Evolutionary conservation across 2,113 vertebrate genomes (phyloP), one percentile per base, ranked within the genome.

Genomic region (Myocastor coypus): DNA sequence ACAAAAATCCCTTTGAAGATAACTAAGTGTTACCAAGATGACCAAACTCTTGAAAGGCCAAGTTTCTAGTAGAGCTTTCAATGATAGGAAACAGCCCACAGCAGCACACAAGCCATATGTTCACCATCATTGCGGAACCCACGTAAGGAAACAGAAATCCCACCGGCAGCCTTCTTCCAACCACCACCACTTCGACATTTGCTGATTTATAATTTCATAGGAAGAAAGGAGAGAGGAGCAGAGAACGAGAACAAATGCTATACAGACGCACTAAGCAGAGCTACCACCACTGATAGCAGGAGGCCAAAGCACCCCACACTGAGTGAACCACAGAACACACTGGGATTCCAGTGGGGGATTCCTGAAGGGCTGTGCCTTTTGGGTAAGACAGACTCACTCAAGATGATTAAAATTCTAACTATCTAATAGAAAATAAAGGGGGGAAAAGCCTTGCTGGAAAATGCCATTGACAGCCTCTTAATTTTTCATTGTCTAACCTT

Each of bases 11-110:
- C 40, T 94, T 87, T 95, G 32, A 92, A 82, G 32, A 20, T 12
- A 40, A 91, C 57, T 68, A 83, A 87, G 28, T 77, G 59, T 64
- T 91, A 84, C 77, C 64, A 94, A 87, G 75, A 89, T 81, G 83
- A 89, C 19, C 32, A 59, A 14, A 94, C 42, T 13, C 37, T 32
- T 32, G 32, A 85, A 86, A 94, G 52, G 24, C 40, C 46, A 75
- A 89, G 71, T 80, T 64, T 28, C 19, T 78, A 83, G 40, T 17
- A 50, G 28, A 50, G 42, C 28, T 50, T 77, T 32, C 75, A 26
- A 16, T 30, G 28, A 50, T 9, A 32, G 46, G 7, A 30, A 40
- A 50, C 75, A 32, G 42, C 75, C 42, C 75, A 9, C 7, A 17
- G 75, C 42, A 50, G 13, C 42, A 50, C 40, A 32, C 42, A 17